phyloP scores from a whole-genome alignment of 37 sponge, comb jelly and placozoan species.

The Geodia barretti region DNA sequence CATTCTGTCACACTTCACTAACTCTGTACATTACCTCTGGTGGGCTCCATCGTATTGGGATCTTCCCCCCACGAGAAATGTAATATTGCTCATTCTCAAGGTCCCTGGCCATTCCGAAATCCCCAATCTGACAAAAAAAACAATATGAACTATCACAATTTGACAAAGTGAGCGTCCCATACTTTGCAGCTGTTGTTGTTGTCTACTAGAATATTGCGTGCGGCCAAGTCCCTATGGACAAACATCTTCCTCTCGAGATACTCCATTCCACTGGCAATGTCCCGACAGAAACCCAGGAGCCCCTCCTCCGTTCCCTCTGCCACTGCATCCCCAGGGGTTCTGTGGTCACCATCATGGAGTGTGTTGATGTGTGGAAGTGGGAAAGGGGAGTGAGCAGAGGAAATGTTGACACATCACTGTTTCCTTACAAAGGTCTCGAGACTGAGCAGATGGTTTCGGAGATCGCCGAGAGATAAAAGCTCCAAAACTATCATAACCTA shows the following conservation, averaged over 20 bases:
- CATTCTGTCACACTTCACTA: neutral
- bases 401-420: neutral
- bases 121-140: conserved; percentile 27
- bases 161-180: neutral
- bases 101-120: conserved; percentile 56
- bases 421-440: conserved; percentile 17
- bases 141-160: neutral
- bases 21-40: conserved; percentile 32
- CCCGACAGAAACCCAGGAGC: conserved; percentile 1
- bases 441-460: conserved; percentile 22
- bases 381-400: neutral
- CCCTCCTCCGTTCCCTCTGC: neutral
- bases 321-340: neutral
- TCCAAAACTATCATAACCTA: conserved; percentile 58
- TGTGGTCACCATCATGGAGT: too few species aligned
- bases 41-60: conserved; percentile 51
- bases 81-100: conserved; percentile 43
- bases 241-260: conserved; percentile 6
- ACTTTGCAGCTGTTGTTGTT: conserved; percentile 20
- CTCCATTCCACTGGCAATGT: conserved; percentile 18
- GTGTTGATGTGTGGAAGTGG: too few species aligned
- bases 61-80: conserved; percentile 23
- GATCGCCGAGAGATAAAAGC: conserved; percentile 34
- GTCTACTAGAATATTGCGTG: conserved; percentile 15
- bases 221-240: conserved; percentile 29